Evolutionary conservation across 2,797 vertebrate species (phyloP).

Genomic region (Anisognathus igniventris): DNA sequence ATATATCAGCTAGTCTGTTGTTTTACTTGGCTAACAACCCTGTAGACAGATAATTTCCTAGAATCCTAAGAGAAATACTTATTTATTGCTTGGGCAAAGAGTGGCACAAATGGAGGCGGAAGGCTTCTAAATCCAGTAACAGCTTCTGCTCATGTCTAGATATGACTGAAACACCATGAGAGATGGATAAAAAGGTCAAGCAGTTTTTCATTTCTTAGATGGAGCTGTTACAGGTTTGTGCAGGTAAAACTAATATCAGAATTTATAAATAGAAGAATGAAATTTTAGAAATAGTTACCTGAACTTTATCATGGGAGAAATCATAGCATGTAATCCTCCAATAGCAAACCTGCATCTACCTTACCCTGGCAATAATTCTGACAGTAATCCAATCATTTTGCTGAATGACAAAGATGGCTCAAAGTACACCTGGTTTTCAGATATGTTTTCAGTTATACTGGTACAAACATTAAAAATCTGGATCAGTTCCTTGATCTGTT

Average conservation of each 20-base stretch:
- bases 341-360: neutral
- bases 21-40: neutral
- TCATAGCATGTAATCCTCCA: neutral
- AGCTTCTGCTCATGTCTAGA: neutral
- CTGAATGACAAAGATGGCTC: neutral
- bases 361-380: neutral
- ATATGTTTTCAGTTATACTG: neutral
- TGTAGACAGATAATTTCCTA: neutral
- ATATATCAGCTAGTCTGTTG: neutral
- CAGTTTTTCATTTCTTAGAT: neutral
- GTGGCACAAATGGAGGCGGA: neutral
- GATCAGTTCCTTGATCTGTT: neutral
- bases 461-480: neutral
- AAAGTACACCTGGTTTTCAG: neutral
- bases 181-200: neutral
- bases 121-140: neutral
- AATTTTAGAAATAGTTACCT: neutral
- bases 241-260: neutral
- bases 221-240: neutral
- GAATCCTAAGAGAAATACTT: neutral
- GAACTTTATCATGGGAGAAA: neutral
- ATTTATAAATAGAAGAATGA: neutral
- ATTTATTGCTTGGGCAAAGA: neutral
- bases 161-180: neutral
- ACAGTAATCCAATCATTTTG: neutral